These are phyloP conservation scores for Volucella zonaria DNA, from an alignment of 2,888 invertebrate species.

Conservation along the genomic window DNA sequence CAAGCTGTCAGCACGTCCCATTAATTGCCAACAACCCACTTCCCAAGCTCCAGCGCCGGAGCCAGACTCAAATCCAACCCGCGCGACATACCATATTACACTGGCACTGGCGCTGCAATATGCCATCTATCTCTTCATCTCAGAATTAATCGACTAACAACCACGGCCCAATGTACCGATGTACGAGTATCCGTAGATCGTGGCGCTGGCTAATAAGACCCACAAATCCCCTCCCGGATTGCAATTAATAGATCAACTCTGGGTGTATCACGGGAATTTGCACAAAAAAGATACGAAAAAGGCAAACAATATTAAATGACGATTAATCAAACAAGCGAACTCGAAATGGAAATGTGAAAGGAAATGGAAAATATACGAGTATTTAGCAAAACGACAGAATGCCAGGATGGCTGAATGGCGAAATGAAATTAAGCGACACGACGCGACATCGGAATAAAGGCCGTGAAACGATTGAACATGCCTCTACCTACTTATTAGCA, in stretches of 20 bases:
- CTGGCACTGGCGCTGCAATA: neutral
- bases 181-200: conserved; percentile 21
- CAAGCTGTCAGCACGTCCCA: conserved; percentile 64
- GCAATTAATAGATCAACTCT: conserved; percentile 50
- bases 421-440: neutral
- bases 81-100: conserved; percentile 25
- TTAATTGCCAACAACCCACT: conserved; percentile 59
- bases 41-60: neutral
- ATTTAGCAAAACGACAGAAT: too few species aligned
- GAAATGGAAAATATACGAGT: neutral
- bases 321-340: conserved; percentile 68
- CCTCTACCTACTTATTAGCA: neutral
- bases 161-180: conserved; percentile 33
- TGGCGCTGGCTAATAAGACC: conserved; percentile 26
- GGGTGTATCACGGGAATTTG: neutral
- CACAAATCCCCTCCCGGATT: conserved; percentile 18
- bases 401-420: too few species aligned
- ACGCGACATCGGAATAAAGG: too few species aligned
- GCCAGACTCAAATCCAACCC: conserved; percentile 7
- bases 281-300: conserved; percentile 26
- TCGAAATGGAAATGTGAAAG: conserved; percentile 30
- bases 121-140: conserved; percentile 56
- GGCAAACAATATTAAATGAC: conserved; percentile 65
- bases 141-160: conserved; percentile 68
- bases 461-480: neutral